Evolutionary conservation across 2,888 invertebrate genomes (phyloP).

Genomic region (Lydus trimaculatus): DNA sequence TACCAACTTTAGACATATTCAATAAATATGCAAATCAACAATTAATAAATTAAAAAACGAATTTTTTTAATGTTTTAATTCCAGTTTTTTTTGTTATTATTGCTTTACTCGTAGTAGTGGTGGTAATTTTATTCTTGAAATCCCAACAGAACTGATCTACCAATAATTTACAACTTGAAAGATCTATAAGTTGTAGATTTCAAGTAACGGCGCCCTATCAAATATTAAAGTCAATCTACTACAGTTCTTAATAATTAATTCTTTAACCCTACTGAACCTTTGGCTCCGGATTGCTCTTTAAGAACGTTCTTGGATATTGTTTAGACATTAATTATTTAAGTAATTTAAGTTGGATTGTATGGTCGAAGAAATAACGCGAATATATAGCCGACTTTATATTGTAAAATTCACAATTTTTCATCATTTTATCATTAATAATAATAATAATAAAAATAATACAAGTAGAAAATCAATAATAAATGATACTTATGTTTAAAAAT

Average conservation of each 20-base stretch:
- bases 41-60: conserved; percentile 27
- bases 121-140: neutral
- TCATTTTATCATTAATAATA: too few species aligned
- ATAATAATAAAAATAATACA: too few species aligned
- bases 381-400: too few species aligned
- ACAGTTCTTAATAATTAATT: conserved; percentile 43
- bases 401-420: too few species aligned
- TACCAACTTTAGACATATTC: conserved; percentile 37
- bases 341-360: conserved; percentile 34
- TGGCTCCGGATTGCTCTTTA: conserved; percentile 41
- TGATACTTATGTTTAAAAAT: conserved; percentile 19
- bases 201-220: conserved; percentile 33
- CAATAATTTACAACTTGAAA: conserved; percentile 1
- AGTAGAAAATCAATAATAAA: neutral
- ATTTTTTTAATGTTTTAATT: conserved; percentile 28
- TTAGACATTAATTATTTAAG: conserved; percentile 40
- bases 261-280: conserved; percentile 38
- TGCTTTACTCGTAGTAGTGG: neutral
- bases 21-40: conserved; percentile 43
- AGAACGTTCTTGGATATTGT: conserved; percentile 42
- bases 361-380: neutral
- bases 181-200: conserved; percentile 41
- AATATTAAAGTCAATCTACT: conserved; percentile 45
- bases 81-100: neutral
- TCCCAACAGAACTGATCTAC: conserved; percentile 1